A percentile compares a stretch with the other conserved stretches of the same genome.
These are phyloP conservation scores for Gnatocerus cornutus DNA, from an alignment of 2,888 invertebrate genomes.

Conservation along the genomic window DNA sequence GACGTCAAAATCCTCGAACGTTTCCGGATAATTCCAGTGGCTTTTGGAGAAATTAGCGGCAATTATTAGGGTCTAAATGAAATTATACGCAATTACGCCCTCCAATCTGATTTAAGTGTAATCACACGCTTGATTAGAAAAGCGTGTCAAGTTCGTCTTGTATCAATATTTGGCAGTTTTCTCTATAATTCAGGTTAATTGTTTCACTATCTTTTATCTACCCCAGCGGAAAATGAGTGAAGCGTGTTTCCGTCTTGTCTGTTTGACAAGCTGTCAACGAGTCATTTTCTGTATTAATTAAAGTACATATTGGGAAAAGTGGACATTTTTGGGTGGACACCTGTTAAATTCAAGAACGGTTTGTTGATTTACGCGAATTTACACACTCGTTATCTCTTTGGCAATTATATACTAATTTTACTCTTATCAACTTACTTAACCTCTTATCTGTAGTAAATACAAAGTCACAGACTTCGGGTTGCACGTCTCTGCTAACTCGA, in stretches of 20 bases:
- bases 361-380: neutral
- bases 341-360: neutral
- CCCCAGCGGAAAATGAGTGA: neutral
- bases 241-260: neutral
- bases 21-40: neutral
- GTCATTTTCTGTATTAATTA: too few relatives aligned
- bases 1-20: neutral
- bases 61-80: neutral
- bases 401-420: conserved; percentile 2
- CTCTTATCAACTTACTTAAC: neutral
- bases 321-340: too few relatives aligned
- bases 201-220: neutral
- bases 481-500: too few relatives aligned
- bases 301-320: too few relatives aligned
- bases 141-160: neutral
- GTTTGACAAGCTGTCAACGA: too few relatives aligned
- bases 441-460: neutral
- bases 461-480: neutral
- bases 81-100: neutral
- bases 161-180: neutral
- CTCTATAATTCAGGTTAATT: neutral
- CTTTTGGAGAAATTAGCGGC: too few relatives aligned
- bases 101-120: neutral
- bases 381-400: neutral
- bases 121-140: conserved; percentile 2